Base-by-base conservation (phyloP, 2,888 invertebrate species). In the Sialis lutaria region DNA sequence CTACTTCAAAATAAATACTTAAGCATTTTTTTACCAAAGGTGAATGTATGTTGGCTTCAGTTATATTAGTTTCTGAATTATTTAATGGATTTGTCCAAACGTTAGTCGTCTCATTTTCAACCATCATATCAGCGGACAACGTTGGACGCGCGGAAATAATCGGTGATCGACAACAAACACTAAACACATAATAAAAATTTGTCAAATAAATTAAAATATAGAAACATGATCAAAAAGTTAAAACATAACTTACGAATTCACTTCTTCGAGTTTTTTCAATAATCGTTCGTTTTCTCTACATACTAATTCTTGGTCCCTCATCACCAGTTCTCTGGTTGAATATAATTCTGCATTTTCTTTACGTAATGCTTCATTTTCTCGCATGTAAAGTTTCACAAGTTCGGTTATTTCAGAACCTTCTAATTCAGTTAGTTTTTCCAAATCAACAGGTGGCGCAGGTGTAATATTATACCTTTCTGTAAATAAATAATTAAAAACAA, bases 271-370 rank as follows among this genome's bases (percentile, higher is more conserved):
- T 64, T 90, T 89, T 63, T 83, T 86, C 46, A 88, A 65, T 50
- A 95, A 69, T 46, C 87, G 69, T 61, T 95, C 93, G 58, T 95
- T 95, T 64, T 95, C 93, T 47, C 87, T 69, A 58, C 88, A 89
- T 32, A 93, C 80, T 35, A 88, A 64, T 63, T 93, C 92, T 61
- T 92, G 92, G 62, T 95, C 93, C 8, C 90, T 67, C 52, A 89
- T 72, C 50, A 91, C 72, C 52, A 82, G 74, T 60, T 92, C 90
- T 43, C 87, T 68, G 0, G 84, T 76, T 34, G 74, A 74, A 65
- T 81, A 90, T 46, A 93, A 68, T 54, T 93, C 91, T 2, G 81
- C 74, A 64, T 92, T 93, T 66, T 95, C 92, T 13, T 76, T 75
- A 40, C 91, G 73, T 45, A 84, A 64, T 0, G 83, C 79, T 32